These are phyloP conservation scores for Clupea harengus DNA, from an alignment of 2,113 vertebrate genomes.

Conservation along the genomic window DNA sequence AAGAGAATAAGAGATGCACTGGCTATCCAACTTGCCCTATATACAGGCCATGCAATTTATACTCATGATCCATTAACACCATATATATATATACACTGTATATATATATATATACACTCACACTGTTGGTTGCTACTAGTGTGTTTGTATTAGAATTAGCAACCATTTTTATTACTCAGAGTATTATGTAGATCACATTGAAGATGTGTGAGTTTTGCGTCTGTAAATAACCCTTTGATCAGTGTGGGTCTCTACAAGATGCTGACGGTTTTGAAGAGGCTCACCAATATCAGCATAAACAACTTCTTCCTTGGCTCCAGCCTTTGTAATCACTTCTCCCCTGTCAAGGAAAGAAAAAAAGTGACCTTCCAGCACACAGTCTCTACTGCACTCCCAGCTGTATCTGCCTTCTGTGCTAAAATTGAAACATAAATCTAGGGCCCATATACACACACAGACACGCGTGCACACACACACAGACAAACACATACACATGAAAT, in stretches of 20 bases:
- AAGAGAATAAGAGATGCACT: not conserved
- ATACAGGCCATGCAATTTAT: not conserved
- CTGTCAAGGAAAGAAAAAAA: slow-evolving; percentile 66
- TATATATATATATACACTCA: no score
- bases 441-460: not conserved
- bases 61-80: not conserved
- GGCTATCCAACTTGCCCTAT: not conserved
- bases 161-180: not conserved
- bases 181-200: not conserved
- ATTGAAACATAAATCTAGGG: not conserved
- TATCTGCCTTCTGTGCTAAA: no score
- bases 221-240: not conserved
- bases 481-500: not conserved
- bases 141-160: no score
- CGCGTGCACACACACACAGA: not conserved
- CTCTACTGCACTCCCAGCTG: no score
- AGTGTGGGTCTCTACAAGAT: not conserved
- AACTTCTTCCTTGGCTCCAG: slow-evolving; percentile 80
- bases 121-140: no score
- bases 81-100: not conserved
- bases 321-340: slow-evolving; percentile 91
- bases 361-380: slow-evolving; percentile 6
- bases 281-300: slow-evolving; percentile 91
- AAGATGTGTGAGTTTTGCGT: not conserved
- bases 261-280: slow-evolving; percentile 35